phyloP scores from a whole-genome alignment of 1,140 invertebrate genomes.

The Chionoecetes opilio region DNA sequence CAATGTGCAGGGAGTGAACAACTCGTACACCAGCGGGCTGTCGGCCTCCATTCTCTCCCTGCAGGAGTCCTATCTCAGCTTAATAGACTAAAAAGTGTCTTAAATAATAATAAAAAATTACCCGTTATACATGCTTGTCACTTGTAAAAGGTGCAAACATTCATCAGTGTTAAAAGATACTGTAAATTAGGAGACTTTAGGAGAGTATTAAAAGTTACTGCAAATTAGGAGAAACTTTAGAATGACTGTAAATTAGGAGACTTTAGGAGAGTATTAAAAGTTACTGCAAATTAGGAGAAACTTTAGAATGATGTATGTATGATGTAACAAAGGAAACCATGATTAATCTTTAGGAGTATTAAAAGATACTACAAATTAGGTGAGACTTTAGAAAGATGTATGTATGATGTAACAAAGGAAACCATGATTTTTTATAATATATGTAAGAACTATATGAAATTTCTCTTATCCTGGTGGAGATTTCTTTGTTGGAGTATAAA shows the following conservation, averaged over 20 bases:
- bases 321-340: no score
- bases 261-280: no score
- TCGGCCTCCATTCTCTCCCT: conserved; percentile 56
- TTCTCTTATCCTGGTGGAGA: neutral
- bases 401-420: neutral
- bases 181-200: no score
- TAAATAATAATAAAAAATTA: neutral
- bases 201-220: no score
- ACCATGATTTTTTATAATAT: neutral
- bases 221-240: no score
- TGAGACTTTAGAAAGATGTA: neutral
- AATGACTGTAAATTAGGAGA: no score
- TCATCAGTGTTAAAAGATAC: neutral
- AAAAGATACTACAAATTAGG: no score
- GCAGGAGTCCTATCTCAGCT: conserved; percentile 62
- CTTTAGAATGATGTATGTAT: no score
- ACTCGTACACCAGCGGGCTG: conserved; percentile 30
- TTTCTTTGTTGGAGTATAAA: neutral
- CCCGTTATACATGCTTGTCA: neutral
- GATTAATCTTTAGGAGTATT: no score
- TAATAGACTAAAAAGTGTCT: neutral
- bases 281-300: no score
- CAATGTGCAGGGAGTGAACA: conserved; percentile 59
- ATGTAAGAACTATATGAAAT: neutral
- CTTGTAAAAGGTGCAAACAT: neutral